Conservation (phyloP, 2,797 vertebrate genomes). For the Huso huso region DNA sequence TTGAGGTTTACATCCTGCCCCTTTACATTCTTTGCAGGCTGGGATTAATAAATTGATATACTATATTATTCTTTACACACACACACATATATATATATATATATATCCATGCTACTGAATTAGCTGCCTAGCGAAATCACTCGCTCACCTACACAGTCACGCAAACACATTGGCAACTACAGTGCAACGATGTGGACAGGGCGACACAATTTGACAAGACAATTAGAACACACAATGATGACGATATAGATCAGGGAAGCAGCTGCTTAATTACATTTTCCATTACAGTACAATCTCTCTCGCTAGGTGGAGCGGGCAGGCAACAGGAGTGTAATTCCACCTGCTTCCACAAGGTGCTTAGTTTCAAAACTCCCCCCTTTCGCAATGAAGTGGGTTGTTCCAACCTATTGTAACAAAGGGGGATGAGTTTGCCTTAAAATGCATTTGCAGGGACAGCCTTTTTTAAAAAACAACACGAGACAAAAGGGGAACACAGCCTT, state of each 20-base stretch:
- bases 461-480: not conserved
- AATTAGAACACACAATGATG: too few relatives aligned
- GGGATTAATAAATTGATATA: not conserved
- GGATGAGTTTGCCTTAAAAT: too few relatives aligned
- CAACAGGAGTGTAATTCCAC: too few relatives aligned
- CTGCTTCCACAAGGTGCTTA: too few relatives aligned
- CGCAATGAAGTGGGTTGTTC: too few relatives aligned
- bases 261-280: too few relatives aligned
- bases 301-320: too few relatives aligned
- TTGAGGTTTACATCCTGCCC: not conserved
- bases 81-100: not conserved
- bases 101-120: not conserved
- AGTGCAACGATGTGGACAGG: not conserved
- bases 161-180: not conserved
- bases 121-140: not conserved
- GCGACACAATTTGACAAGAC: not conserved
- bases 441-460: too few relatives aligned
- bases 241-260: too few relatives aligned
- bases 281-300: too few relatives aligned
- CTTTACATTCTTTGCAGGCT: conserved; percentile 4
- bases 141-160: not conserved
- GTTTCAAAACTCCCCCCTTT: too few relatives aligned
- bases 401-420: too few relatives aligned
- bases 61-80: not conserved
- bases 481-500: not conserved